These are phyloP conservation scores for Villa cingulata DNA, from an alignment of 2,888 invertebrate species.

Conservation along the genomic window DNA sequence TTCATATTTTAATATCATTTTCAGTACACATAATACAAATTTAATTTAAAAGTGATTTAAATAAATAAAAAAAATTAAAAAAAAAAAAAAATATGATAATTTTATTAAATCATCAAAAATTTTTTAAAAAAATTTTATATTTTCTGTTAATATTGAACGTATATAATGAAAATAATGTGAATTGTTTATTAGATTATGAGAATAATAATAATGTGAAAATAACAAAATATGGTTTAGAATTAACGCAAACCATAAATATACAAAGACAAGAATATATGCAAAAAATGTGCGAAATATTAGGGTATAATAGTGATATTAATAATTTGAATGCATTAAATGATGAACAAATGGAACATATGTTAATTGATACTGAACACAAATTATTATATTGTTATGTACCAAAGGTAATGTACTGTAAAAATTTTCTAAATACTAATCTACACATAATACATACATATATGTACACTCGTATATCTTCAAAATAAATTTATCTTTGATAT, in stretches of 20 bases:
- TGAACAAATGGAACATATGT: slow-evolving; percentile 58
- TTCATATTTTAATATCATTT: too few relatives aligned
- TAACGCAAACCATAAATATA: slow-evolving; percentile 49
- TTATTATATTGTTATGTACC: slow-evolving; percentile 87
- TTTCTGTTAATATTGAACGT: background rate
- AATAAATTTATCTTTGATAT: too few relatives aligned
- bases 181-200: background rate
- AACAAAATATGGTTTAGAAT: slow-evolving; percentile 41
- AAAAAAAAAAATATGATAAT: background rate
- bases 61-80: background rate
- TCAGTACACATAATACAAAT: too few relatives aligned
- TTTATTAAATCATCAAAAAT: background rate
- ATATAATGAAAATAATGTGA: background rate
- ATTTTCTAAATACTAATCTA: too few relatives aligned
- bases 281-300: slow-evolving; percentile 44
- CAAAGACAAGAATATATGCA: slow-evolving; percentile 48
- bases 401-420: slow-evolving; percentile 68
- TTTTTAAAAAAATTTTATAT: background rate
- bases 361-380: slow-evolving; percentile 71
- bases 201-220: slow-evolving; percentile 35
- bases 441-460: too few relatives aligned
- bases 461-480: too few relatives aligned
- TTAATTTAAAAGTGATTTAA: too few relatives aligned
- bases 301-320: slow-evolving; percentile 29
- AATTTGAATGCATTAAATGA: slow-evolving; percentile 39